Evolutionary conservation across 2,888 invertebrate genomes (phyloP).

Genomic region (Lithophane socia): DNA sequence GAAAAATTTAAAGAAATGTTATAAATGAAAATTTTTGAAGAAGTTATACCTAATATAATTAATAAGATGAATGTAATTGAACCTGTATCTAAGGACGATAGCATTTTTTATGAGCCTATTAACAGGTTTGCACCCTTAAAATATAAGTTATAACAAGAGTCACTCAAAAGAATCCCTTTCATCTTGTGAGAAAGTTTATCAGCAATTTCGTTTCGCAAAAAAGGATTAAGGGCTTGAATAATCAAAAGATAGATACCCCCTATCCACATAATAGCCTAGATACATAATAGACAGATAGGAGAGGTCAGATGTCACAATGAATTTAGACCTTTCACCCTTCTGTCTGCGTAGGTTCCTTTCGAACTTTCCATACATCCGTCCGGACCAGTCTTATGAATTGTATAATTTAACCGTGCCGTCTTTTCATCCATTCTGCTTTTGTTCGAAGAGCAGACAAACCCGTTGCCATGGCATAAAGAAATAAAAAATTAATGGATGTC

Average conservation of each 20-base stretch:
- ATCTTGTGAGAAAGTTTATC: slow-evolving; percentile 62
- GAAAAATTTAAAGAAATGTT: not conserved
- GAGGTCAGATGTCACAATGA: slow-evolving; percentile 72
- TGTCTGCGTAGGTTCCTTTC: slow-evolving; percentile 69
- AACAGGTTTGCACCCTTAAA: slow-evolving; percentile 56
- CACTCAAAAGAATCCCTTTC: slow-evolving; percentile 53
- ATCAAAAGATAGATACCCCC: slow-evolving; percentile 61
- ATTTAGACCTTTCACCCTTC: slow-evolving; percentile 76
- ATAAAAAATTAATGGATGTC: slow-evolving; percentile 86
- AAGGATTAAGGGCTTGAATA: slow-evolving; percentile 47
- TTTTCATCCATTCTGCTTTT: slow-evolving; percentile 86
- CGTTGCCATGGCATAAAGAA: slow-evolving; percentile 82
- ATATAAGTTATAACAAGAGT: slow-evolving; percentile 49
- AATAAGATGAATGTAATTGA: slow-evolving; percentile 20
- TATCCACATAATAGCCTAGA: slow-evolving; percentile 55
- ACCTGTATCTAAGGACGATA: slow-evolving; percentile 22
- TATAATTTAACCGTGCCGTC: slow-evolving; percentile 83
- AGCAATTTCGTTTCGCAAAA: slow-evolving; percentile 50
- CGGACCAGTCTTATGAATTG: slow-evolving; percentile 81
- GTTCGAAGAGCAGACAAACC: slow-evolving; percentile 84
- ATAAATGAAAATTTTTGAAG: not conserved
- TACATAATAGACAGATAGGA: slow-evolving; percentile 63
- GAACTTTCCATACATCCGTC: slow-evolving; percentile 75
- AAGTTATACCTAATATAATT: not conserved
- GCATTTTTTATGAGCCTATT: slow-evolving; percentile 27